Evolutionary conservation across 2,797 vertebrate genomes (phyloP).

Genomic region (Diplodus sargus): DNA sequence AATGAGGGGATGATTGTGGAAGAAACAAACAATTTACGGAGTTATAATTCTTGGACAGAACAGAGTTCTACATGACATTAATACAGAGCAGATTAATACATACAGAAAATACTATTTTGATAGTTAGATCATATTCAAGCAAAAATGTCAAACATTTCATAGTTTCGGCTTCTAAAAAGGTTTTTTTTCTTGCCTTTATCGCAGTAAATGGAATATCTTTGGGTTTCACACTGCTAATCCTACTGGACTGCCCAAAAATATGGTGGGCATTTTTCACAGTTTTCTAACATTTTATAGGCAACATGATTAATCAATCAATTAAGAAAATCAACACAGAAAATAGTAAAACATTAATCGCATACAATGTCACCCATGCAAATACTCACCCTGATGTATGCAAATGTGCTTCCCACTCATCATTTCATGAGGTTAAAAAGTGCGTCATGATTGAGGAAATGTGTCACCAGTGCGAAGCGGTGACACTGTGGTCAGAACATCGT

Average conservation of each 20-base stretch:
- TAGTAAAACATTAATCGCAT: background rate
- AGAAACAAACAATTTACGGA: slow-evolving; percentile 37
- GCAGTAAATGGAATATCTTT: background rate
- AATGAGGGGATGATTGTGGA: slow-evolving; percentile 30
- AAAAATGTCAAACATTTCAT: background rate
- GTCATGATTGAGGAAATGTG: slow-evolving; percentile 38
- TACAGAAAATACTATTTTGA: background rate
- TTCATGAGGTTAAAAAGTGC: slow-evolving; percentile 6
- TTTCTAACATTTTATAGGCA: background rate
- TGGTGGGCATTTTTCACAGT: too few species aligned
- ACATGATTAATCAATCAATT: background rate
- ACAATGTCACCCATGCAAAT: background rate
- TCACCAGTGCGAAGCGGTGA: slow-evolving; percentile 44
- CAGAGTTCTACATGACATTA: slow-evolving; percentile 5
- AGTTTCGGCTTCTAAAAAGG: background rate
- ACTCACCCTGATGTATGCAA: slow-evolving; percentile 5
- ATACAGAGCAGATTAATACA: slow-evolving; percentile 11
- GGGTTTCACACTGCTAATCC: background rate
- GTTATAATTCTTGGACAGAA: slow-evolving; percentile 52
- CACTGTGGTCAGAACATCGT: slow-evolving; percentile 33
- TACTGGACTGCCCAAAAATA: too few species aligned
- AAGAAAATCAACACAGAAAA: slow-evolving; percentile 1
- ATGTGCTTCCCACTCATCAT: slow-evolving; percentile 3
- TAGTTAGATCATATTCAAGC: background rate
- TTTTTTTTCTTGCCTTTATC: background rate